These are phyloP conservation scores for human (Homo sapiens) DNA, from an alignment of 2,113 vertebrate species.

Conservation along the genomic window GRCh38 chr9:20722501-20723000, in stretches of 20 bases:
- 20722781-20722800: neutral
- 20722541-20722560: neutral
- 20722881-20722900: neutral
- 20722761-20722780: neutral
- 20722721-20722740: slow-evolving; percentile 8
- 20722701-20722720: slow-evolving; percentile 19
- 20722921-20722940: slow-evolving; percentile 3
- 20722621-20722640: neutral
- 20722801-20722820: neutral
- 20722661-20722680: neutral
- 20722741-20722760: slow-evolving; percentile 4
- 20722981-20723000: neutral
- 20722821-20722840: neutral
- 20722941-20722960: neutral
- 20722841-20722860: neutral
- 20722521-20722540: neutral
- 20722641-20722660: neutral
- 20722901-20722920: neutral
- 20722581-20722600: neutral
- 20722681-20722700: neutral
- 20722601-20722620: neutral
- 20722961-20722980: neutral
- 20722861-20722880: slow-evolving; percentile 17
- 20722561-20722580: neutral
- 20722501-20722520: neutral